Conservation (phyloP, 2,113 vertebrate genomes). For the Eulemur macaco region DNA sequence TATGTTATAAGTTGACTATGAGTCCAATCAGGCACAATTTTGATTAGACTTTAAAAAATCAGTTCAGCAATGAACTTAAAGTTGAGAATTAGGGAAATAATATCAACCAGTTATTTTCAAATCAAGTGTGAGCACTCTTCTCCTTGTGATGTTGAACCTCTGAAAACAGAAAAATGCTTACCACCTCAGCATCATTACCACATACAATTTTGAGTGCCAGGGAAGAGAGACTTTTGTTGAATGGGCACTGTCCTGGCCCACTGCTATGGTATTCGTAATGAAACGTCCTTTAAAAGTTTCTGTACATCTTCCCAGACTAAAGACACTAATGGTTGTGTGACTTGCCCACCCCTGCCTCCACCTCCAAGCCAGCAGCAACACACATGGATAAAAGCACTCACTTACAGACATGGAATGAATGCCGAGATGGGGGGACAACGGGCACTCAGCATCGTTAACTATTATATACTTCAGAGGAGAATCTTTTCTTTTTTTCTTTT, state of each 20-base stretch:
- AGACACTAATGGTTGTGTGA: not conserved
- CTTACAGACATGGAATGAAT: not conserved
- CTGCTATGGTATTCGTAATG: not conserved
- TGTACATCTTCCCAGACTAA: not conserved
- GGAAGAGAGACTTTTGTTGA: not conserved
- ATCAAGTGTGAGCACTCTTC: conserved; percentile 39
- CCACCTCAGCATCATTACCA: conserved; percentile 10
- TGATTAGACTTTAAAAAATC: conserved; percentile 9
- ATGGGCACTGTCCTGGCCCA: not conserved
- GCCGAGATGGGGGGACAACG: not conserved
- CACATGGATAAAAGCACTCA: not conserved
- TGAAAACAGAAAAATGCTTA: conserved; percentile 42
- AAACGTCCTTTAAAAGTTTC: not conserved
- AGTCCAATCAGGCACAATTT: conserved; percentile 33
- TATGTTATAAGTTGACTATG: not conserved
- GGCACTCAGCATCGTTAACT: not conserved
- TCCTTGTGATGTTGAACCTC: conserved; percentile 40
- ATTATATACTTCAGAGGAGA: not conserved
- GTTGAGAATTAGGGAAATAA: conserved; percentile 33
- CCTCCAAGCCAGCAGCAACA: not conserved
- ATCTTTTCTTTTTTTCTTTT: too few species aligned
- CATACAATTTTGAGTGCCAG: not conserved
- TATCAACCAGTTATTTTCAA: conserved; percentile 55
- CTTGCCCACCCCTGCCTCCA: not conserved
- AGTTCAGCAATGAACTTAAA: conserved; percentile 32